These are phyloP conservation scores for Dendroctonus ponderosae DNA, from an alignment of 1,140 invertebrate species.

Conservation along the genomic window DNA sequence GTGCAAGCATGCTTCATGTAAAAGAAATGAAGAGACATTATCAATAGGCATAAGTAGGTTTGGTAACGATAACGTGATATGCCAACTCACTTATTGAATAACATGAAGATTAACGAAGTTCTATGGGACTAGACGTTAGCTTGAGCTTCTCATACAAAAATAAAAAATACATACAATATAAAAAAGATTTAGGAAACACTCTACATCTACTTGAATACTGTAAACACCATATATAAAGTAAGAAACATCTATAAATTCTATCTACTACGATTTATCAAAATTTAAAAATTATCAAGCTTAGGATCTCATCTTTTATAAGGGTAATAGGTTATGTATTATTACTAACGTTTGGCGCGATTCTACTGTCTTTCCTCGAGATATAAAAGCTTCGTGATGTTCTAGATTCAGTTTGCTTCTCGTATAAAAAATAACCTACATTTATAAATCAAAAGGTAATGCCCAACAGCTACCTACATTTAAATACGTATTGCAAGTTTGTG, in stretches of 20 bases:
- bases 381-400: slow-evolving; percentile 35
- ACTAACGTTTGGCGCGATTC: slow-evolving; percentile 32
- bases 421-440: slow-evolving; percentile 32
- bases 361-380: slow-evolving; percentile 35
- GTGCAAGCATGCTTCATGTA: too few relatives aligned
- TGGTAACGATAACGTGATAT: slow-evolving; percentile 36
- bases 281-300: slow-evolving; percentile 44
- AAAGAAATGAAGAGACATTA: too few relatives aligned
- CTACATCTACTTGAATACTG: slow-evolving; percentile 51
- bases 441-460: slow-evolving; percentile 10
- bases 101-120: slow-evolving; percentile 35
- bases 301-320: slow-evolving; percentile 41
- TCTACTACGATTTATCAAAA: slow-evolving; percentile 43
- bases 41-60: too few relatives aligned
- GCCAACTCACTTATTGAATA: slow-evolving; percentile 44
- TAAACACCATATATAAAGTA: slow-evolving; percentile 52
- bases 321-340: slow-evolving; percentile 35
- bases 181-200: slow-evolving; percentile 51
- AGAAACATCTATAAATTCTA: slow-evolving; percentile 48
- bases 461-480: slow-evolving; percentile 6
- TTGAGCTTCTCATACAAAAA: slow-evolving; percentile 54
- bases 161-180: slow-evolving; percentile 53
- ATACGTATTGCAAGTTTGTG: not conserved
- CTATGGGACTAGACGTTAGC: slow-evolving; percentile 51
- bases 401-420: slow-evolving; percentile 32